These are phyloP conservation scores for Oeneis ivallda DNA, from an alignment of 2,888 invertebrate genomes.

Conservation along the genomic window DNA sequence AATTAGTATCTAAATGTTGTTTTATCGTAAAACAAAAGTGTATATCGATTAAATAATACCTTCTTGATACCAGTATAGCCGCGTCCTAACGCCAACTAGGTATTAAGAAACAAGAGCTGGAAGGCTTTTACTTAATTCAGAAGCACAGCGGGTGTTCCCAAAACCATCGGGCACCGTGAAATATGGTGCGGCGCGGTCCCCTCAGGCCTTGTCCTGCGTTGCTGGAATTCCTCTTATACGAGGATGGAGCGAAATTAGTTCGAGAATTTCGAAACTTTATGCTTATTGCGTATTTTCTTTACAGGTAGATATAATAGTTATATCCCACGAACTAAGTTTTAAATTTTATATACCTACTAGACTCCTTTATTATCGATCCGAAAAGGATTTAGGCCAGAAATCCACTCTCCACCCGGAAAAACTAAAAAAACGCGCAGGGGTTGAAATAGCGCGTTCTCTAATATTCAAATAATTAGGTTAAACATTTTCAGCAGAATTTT, in stretches of 20 bases:
- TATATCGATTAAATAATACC: too few relatives aligned
- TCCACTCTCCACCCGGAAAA: too few relatives aligned
- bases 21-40: too few relatives aligned
- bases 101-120: slow-evolving; percentile 84
- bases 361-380: too few relatives aligned
- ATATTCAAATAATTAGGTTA: too few relatives aligned
- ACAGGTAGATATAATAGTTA: too few relatives aligned
- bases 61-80: slow-evolving; percentile 47
- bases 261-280: slow-evolving; percentile 24
- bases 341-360: too few relatives aligned
- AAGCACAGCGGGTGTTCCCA: slow-evolving; percentile 86
- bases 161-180: slow-evolving; percentile 75
- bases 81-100: slow-evolving; percentile 69
- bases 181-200: slow-evolving; percentile 74
- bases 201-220: slow-evolving; percentile 71
- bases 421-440: too few relatives aligned
- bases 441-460: too few relatives aligned
- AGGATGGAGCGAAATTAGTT: slow-evolving; percentile 39
- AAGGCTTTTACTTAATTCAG: slow-evolving; percentile 88
- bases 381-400: too few relatives aligned
- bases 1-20: too few relatives aligned
- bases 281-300: slow-evolving; percentile 17
- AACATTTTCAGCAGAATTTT: too few relatives aligned
- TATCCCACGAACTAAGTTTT: background rate
- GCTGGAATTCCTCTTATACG: slow-evolving; percentile 58